Conservation (phyloP, 1,140 invertebrate species). For the Aethina tumida region DNA sequence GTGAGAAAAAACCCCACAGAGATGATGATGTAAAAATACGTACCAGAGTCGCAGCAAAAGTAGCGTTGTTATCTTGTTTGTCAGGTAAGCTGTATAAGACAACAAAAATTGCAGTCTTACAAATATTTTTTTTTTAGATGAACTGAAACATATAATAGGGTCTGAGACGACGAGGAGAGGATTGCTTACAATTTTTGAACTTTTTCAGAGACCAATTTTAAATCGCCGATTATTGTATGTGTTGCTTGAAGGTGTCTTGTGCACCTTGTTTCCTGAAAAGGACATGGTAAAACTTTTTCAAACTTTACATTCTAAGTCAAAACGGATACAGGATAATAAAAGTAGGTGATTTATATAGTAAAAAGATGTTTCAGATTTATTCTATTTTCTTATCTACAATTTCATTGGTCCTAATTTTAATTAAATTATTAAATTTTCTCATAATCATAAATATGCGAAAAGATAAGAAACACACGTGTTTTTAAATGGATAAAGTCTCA, state of each 20-base stretch:
- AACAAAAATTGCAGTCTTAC: neutral
- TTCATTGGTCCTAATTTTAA: no score
- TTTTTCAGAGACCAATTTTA: constrained; percentile 76
- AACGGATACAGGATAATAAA: constrained; percentile 18
- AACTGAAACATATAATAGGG: constrained; percentile 84
- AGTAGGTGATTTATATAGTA: no score
- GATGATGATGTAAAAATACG: constrained; percentile 65
- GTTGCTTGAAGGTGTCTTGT: constrained; percentile 72
- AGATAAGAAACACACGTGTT: no score
- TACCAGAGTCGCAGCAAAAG: constrained; percentile 76
- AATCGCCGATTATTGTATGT: constrained; percentile 82
- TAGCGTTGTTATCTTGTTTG: constrained; percentile 67
- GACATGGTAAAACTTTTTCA: constrained; percentile 53
- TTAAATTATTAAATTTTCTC: no score
- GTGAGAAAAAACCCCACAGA: constrained; percentile 49
- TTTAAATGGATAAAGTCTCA: no score
- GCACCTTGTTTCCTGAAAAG: constrained; percentile 66
- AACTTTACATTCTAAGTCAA: constrained; percentile 53
- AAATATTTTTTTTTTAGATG: constrained; percentile 52
- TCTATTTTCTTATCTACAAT: no score
- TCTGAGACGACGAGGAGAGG: constrained; percentile 80
- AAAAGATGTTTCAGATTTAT: no score
- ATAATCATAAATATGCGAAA: no score
- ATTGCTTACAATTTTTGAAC: constrained; percentile 78
- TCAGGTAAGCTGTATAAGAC: constrained; percentile 46